Evolutionary conservation across 2,888 invertebrate species (phyloP).

Genomic region (Crepidodera aurea): DNA sequence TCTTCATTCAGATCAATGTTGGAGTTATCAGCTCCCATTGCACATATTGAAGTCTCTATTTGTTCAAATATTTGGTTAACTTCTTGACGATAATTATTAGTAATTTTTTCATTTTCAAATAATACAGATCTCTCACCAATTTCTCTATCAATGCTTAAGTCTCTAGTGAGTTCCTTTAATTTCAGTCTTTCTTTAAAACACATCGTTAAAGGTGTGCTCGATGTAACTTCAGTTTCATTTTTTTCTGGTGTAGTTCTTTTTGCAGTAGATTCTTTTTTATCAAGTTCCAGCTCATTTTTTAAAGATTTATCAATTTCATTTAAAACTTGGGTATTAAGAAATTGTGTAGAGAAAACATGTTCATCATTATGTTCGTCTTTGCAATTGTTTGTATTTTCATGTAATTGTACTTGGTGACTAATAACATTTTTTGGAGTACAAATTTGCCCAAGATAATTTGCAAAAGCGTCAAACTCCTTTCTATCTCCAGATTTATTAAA

Average conservation of each 20-base stretch:
- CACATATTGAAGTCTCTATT: conserved; percentile 65
- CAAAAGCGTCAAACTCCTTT: conserved; percentile 45
- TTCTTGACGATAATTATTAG: conserved; percentile 56
- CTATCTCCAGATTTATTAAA: conserved; percentile 9
- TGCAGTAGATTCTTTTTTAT: conserved; percentile 18
- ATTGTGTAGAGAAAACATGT: conserved; percentile 41
- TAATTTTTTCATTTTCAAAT: conserved; percentile 44
- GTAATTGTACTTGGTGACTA: background rate
- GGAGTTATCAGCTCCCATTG: conserved; percentile 52
- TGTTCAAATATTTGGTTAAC: conserved; percentile 61
- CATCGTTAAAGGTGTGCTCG: conserved; percentile 8
- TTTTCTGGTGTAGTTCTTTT: background rate
- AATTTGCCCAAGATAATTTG: conserved; percentile 39
- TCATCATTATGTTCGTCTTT: conserved; percentile 22
- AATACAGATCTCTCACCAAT: conserved; percentile 41
- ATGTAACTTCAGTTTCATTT: background rate
- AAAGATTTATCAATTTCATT: conserved; percentile 51
- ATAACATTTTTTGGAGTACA: conserved; percentile 8
- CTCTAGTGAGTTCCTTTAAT: conserved; percentile 26
- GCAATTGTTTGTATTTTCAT: conserved; percentile 10
- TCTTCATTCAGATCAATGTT: conserved; percentile 45
- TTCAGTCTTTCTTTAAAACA: conserved; percentile 39
- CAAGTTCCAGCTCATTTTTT: too few species aligned
- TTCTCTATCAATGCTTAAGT: conserved; percentile 26
- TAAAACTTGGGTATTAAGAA: conserved; percentile 51